phyloP scores from a whole-genome alignment of 2,888 invertebrate genomes.

The Drosophila neotestacea region DNA sequence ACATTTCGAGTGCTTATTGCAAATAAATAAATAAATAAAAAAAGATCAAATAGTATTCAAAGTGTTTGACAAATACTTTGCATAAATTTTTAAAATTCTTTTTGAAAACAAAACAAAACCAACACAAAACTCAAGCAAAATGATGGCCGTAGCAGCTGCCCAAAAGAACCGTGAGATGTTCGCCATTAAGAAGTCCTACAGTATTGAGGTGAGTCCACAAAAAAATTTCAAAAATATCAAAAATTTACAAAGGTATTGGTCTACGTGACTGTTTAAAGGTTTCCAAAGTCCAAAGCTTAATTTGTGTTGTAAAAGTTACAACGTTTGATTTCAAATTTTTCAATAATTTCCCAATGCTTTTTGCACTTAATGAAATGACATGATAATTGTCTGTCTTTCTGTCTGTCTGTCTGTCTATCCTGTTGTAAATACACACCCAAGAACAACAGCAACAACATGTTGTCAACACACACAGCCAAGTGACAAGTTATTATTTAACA shows the following conservation, averaged over 20 bases:
- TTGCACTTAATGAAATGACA: constrained; percentile 33
- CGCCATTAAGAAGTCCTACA: constrained; percentile 98
- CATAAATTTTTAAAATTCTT: constrained; percentile 76
- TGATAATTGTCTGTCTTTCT: constrained; percentile 27
- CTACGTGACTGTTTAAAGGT: constrained; percentile 73
- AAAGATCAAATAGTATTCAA: constrained; percentile 72
- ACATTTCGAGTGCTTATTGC: constrained; percentile 82
- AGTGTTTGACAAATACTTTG: constrained; percentile 70
- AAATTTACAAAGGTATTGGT: constrained; percentile 47
- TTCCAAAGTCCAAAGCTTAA: constrained; percentile 30
- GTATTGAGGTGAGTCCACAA: constrained; percentile 94
- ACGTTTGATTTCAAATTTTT: constrained; percentile 13
- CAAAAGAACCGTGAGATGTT: constrained; percentile 98
- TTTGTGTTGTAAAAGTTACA: constrained; percentile 16
- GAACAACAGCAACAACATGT: constrained; percentile 39
- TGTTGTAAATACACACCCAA: constrained; percentile 37
- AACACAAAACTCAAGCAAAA: constrained; percentile 84
- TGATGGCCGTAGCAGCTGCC: constrained; percentile 95
- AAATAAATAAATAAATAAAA: constrained; percentile 38
- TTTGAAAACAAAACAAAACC: constrained; percentile 59
- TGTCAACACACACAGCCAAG: constrained; percentile 26
- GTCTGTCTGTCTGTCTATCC: constrained; percentile 9
- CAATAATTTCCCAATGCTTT: constrained; percentile 24
- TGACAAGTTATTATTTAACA: constrained; percentile 78
- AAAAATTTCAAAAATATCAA: not conserved